Evolutionary conservation across 1,140 invertebrate species (phyloP).

Genomic region (Zophobas atratus): DNA sequence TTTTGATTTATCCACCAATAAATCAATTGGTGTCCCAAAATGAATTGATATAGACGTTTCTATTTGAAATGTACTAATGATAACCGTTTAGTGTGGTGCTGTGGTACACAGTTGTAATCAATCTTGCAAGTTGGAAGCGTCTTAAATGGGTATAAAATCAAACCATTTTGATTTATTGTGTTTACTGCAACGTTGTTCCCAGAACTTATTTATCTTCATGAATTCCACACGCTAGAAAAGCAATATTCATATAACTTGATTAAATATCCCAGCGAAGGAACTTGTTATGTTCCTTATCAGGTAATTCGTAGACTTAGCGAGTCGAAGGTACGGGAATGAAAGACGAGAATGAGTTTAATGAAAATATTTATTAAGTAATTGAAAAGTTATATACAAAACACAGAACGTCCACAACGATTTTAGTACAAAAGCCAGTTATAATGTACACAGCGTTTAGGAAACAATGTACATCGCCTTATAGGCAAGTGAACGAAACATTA

Average conservation of each 20-base stretch:
- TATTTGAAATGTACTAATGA: constrained; percentile 22
- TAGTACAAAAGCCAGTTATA: constrained; percentile 49
- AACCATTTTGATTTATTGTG: constrained; percentile 31
- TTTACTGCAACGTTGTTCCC: neutral
- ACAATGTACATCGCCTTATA: constrained; percentile 32
- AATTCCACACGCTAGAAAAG: constrained; percentile 17
- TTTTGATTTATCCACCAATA: neutral
- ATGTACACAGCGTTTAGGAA: constrained; percentile 38
- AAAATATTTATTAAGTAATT: constrained; percentile 56
- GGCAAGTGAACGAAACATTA: constrained; percentile 40
- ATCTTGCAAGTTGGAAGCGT: constrained; percentile 28
- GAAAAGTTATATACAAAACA: constrained; percentile 58
- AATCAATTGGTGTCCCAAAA: constrained; percentile 27
- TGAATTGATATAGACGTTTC: constrained; percentile 29
- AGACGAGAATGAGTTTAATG: constrained; percentile 31
- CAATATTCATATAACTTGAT: constrained; percentile 3
- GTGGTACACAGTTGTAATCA: constrained; percentile 15
- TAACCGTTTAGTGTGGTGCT: constrained; percentile 17
- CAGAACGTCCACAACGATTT: constrained; percentile 48
- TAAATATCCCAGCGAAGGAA: neutral
- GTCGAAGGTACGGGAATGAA: neutral
- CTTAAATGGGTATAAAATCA: constrained; percentile 44
- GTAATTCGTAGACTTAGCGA: neutral
- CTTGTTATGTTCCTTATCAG: neutral
- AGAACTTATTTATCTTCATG: constrained; percentile 13